A percentile compares a stretch with the other conserved stretches of the same genome.
Evolutionary conservation across 2,797 vertebrate genomes (phyloP).

Genomic region (Sebastes reedi): DNA sequence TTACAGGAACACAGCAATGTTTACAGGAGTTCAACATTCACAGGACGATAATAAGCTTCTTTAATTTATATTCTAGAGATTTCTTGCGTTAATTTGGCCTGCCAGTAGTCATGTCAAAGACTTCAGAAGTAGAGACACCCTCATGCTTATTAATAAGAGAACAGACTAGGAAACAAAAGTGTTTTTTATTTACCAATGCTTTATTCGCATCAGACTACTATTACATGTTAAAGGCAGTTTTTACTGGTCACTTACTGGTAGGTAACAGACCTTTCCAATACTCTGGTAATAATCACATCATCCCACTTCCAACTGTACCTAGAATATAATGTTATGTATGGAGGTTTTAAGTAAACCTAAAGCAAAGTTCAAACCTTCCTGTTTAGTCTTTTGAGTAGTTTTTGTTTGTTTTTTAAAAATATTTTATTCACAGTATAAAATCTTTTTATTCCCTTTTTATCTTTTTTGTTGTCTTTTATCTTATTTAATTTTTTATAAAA

Average conservation of each 20-base stretch:
- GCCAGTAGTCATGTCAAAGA: not conserved
- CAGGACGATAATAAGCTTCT: not conserved
- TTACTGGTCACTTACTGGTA: too few relatives aligned
- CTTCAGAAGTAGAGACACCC: not conserved
- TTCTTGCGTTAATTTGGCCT: not conserved
- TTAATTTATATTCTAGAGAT: not conserved
- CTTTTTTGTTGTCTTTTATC: not conserved
- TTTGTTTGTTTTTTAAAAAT: too few relatives aligned
- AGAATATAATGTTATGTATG: too few relatives aligned
- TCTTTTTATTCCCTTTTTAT: not conserved
- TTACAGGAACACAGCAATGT: not conserved
- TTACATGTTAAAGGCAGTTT: not conserved
- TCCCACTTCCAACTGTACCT: too few relatives aligned
- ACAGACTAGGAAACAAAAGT: not conserved
- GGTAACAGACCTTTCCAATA: not conserved
- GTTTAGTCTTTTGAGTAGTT: not conserved
- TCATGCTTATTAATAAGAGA: not conserved
- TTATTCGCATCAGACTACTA: not conserved
- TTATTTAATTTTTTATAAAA: not conserved
- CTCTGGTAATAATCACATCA: too few relatives aligned
- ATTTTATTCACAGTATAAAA: not conserved
- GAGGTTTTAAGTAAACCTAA: too few relatives aligned
- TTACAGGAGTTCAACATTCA: not conserved
- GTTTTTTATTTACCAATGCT: not conserved
- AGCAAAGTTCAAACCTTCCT: too few relatives aligned